These are phyloP conservation scores for Diaphora mendica DNA, from an alignment of 2,888 invertebrate species.

Conservation along the genomic window DNA sequence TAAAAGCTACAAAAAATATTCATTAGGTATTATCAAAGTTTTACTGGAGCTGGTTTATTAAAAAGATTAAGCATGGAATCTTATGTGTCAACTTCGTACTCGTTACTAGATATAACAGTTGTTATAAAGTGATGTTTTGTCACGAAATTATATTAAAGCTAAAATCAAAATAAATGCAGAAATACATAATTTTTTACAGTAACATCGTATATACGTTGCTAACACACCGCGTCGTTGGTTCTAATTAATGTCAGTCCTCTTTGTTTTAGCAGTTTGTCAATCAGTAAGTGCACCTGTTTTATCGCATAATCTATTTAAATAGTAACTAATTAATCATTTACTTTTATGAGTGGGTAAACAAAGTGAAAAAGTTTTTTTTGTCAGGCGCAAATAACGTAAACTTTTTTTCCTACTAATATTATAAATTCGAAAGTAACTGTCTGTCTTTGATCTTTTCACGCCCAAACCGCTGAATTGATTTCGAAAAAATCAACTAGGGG, in stretches of 20 bases:
- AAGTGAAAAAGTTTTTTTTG: conserved; percentile 45
- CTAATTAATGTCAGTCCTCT: conserved; percentile 11
- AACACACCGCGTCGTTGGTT: neutral
- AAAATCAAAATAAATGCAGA: neutral
- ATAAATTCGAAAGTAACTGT: too few relatives aligned
- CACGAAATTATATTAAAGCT: neutral
- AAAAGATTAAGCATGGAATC: too few relatives aligned
- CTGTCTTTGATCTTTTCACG: too few relatives aligned
- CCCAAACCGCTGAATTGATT: too few relatives aligned
- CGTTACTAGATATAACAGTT: too few relatives aligned
- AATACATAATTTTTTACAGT: neutral
- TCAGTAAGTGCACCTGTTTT: conserved; percentile 35
- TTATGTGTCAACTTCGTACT: too few relatives aligned
- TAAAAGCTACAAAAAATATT: neutral
- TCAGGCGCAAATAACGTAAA: conserved; percentile 42
- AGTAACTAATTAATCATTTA: conserved; percentile 34
- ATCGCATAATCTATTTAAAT: conserved; percentile 32
- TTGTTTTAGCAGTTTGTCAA: conserved; percentile 11
- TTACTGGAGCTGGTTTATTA: too few relatives aligned
- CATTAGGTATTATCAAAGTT: too few relatives aligned
- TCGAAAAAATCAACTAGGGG: conserved; percentile 8
- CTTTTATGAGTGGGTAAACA: conserved; percentile 12
- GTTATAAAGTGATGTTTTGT: too few relatives aligned
- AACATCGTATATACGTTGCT: neutral
- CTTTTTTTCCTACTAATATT: conserved; percentile 12